A percentile compares a stretch with the other conserved stretches of the same genome.
phyloP scores from a whole-genome alignment of 2,888 invertebrate species.

The Dicranocentrus wangi region DNA sequence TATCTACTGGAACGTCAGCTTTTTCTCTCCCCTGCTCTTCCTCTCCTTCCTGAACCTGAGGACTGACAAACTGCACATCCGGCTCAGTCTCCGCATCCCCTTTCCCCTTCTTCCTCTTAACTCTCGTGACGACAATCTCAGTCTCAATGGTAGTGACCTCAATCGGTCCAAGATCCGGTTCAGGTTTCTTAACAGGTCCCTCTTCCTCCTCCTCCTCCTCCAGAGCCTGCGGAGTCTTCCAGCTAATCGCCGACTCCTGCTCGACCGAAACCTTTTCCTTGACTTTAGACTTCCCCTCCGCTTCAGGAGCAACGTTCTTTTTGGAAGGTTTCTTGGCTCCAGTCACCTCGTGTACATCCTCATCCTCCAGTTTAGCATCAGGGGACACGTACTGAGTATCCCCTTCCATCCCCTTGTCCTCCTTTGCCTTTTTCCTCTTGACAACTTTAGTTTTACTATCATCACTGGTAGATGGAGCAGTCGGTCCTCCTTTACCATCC shows the following conservation, averaged over 20 bases:
- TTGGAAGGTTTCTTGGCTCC: neutral
- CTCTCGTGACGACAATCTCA: neutral
- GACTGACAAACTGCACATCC: neutral
- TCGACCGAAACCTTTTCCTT: neutral
- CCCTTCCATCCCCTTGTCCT: neutral
- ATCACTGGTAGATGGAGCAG: too few species aligned
- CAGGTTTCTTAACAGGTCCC: neutral
- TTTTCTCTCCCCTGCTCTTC: neutral
- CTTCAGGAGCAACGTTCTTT: neutral
- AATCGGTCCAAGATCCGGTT: neutral
- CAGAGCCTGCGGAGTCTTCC: conserved; percentile 1
- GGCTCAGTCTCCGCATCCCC: neutral
- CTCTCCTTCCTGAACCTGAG: neutral
- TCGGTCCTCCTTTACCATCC: neutral
- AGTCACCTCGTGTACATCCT: neutral
- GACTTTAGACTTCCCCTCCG: neutral
- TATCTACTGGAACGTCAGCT: neutral
- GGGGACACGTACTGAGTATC: conserved; percentile 18
- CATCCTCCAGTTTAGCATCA: conserved; percentile 1
- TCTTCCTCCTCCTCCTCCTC: neutral
- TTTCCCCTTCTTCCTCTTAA: conserved; percentile 18
- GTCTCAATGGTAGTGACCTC: too few species aligned
- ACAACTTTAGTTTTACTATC: neutral
- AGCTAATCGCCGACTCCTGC: neutral
- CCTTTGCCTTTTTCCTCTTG: conserved; percentile 25